A percentile compares a stretch with the other conserved stretches of the same genome.
phyloP scores from a whole-genome alignment of 2,888 invertebrate species.

The Napeogenes sylphis region DNA sequence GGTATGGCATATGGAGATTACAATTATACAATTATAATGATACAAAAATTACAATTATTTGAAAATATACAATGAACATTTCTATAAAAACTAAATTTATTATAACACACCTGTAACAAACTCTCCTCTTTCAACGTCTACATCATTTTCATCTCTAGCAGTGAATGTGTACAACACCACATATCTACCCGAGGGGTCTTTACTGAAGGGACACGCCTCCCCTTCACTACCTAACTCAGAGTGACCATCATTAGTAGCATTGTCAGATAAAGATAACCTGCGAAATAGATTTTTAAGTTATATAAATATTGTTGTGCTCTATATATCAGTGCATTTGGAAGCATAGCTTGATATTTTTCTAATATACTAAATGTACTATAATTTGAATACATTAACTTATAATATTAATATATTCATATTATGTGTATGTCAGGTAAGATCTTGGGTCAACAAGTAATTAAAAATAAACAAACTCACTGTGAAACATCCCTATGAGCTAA shows the following conservation, averaged over 20 bases:
- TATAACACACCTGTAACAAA: constrained; percentile 86
- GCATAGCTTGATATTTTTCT: too few relatives aligned
- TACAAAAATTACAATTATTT: too few relatives aligned
- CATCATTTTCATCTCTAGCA: constrained; percentile 95
- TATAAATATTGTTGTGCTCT: neutral
- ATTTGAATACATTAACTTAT: too few relatives aligned
- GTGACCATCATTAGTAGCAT: constrained; percentile 68
- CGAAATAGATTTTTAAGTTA: constrained; percentile 10
- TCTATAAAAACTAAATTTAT: too few relatives aligned
- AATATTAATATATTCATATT: too few relatives aligned
- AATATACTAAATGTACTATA: too few relatives aligned
- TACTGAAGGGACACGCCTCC: constrained; percentile 83
- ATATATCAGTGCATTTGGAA: neutral
- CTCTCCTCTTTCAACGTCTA: constrained; percentile 94
- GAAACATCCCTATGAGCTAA: constrained; percentile 78
- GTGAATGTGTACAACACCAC: constrained; percentile 96
- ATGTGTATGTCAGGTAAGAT: too few relatives aligned
- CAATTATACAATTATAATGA: too few relatives aligned
- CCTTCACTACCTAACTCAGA: constrained; percentile 72
- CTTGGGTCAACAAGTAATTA: neutral
- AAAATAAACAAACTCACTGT: constrained; percentile 58
- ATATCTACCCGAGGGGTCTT: constrained; percentile 93
- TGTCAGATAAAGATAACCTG: constrained; percentile 67
- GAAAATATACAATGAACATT: too few relatives aligned
- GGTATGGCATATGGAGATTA: too few relatives aligned